Conservation (phyloP, 1,140 invertebrate genomes). For the Procambarus virginalis region DNA sequence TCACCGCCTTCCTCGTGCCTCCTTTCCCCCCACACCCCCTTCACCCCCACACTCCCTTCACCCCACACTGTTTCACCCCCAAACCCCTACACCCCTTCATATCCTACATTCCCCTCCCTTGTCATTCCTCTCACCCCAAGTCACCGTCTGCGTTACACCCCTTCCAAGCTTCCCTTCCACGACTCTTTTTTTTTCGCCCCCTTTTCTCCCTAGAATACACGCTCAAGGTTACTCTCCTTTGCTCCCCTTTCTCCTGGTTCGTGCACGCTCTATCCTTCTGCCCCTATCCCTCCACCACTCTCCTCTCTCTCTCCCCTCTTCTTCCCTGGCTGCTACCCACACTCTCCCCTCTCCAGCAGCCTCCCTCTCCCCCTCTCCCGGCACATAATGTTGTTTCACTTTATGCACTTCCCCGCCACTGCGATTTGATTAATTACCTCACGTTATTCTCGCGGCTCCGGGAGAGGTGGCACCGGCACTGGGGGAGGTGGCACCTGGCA, state of each 20-base stretch:
- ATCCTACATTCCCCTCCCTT: no score
- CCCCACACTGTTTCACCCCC: no score
- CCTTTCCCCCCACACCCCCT: no score
- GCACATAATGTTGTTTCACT: constrained; percentile 47
- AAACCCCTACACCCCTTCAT: no score
- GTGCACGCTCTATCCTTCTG: not conserved
- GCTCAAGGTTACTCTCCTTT: no score
- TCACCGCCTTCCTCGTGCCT: not conserved
- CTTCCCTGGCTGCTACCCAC: not conserved
- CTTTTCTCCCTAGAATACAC: no score
- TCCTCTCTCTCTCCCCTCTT: constrained; percentile 8
- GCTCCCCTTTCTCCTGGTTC: not conserved
- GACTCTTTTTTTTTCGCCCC: no score
- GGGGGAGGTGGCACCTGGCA: no score
- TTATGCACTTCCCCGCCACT: constrained; percentile 53
- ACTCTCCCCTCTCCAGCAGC: not conserved
- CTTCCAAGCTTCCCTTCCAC: no score
- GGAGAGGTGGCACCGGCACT: no score
- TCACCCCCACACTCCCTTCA: not conserved
- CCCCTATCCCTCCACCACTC: constrained; percentile 1
- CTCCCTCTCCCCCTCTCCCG: not conserved
- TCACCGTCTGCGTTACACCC: no score
- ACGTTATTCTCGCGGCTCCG: constrained; percentile 36
- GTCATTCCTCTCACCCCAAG: no score
- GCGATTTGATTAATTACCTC: constrained; percentile 56